Percentiles rank a stretch among this genome's conserved stretches.
phyloP scores from a whole-genome alignment of 2,113 vertebrate genomes.

The Hepsetus odoe region DNA sequence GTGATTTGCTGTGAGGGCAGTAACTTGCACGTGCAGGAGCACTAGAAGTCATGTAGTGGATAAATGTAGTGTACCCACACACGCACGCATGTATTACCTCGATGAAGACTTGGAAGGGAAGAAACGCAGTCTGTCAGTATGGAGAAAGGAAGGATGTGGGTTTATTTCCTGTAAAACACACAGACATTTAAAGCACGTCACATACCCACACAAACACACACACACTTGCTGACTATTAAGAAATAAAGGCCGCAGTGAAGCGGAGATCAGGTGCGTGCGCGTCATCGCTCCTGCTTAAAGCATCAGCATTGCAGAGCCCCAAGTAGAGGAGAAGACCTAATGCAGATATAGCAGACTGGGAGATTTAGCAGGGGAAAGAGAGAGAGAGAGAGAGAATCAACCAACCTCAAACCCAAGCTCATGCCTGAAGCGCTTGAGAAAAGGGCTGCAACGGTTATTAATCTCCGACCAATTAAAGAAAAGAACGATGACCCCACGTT shows the following conservation, averaged over 20 bases:
- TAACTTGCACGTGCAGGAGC: no score
- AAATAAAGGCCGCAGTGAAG: slow-evolving; percentile 14
- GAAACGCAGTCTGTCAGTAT: slow-evolving; percentile 47
- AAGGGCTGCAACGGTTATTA: not conserved
- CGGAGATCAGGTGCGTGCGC: not conserved
- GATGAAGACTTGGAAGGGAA: slow-evolving; percentile 30
- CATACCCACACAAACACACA: not conserved
- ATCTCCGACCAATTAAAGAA: no score
- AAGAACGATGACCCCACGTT: no score
- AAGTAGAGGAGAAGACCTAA: not conserved
- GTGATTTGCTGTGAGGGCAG: no score
- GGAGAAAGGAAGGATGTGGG: slow-evolving; percentile 50
- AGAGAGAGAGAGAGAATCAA: not conserved
- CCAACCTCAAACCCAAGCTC: not conserved
- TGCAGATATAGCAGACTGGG: not conserved
- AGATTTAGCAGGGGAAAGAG: not conserved
- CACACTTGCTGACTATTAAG: slow-evolving; percentile 68
- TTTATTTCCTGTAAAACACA: slow-evolving; percentile 48
- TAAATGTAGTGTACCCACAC: not conserved
- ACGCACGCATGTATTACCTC: slow-evolving; percentile 44
- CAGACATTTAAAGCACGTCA: not conserved
- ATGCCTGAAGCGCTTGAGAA: not conserved
- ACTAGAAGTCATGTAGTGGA: no score
- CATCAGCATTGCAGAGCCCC: not conserved
- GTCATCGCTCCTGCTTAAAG: not conserved